A percentile compares a stretch with the other conserved stretches of the same genome.
Evolutionary conservation across 2,888 invertebrate species (phyloP).

Genomic region (Drosophila mimica): DNA sequence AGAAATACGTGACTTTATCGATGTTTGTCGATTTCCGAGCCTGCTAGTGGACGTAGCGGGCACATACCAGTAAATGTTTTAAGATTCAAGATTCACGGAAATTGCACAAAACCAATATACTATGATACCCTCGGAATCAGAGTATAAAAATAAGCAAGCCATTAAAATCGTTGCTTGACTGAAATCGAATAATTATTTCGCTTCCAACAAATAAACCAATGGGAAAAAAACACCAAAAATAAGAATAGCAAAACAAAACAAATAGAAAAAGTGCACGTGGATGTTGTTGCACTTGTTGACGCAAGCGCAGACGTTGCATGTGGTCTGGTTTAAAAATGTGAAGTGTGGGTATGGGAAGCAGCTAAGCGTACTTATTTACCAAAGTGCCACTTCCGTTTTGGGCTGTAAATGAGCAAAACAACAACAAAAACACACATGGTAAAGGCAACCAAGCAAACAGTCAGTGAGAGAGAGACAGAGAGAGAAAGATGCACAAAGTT

Average conservation of each 20-base stretch:
- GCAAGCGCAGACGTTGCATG: conserved; percentile 18
- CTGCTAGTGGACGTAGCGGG: background rate
- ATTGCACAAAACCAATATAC: background rate
- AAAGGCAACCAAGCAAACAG: background rate
- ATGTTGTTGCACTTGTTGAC: conserved; percentile 4
- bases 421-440: conserved; percentile 5
- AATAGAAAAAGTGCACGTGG: background rate
- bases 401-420: conserved; percentile 1
- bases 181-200: background rate
- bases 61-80: background rate
- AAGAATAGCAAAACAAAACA: background rate
- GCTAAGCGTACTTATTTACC: conserved; percentile 1
- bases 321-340: background rate
- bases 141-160: background rate
- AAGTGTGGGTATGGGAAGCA: background rate
- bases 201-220: background rate
- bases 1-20: background rate
- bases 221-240: background rate
- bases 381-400: conserved; percentile 23
- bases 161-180: conserved; percentile 7
- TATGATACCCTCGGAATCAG: background rate
- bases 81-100: background rate
- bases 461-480: background rate
- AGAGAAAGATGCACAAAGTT: background rate
- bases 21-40: background rate